These are phyloP conservation scores for Microchrysa polita DNA, from an alignment of 2,888 invertebrate species.

Conservation along the genomic window DNA sequence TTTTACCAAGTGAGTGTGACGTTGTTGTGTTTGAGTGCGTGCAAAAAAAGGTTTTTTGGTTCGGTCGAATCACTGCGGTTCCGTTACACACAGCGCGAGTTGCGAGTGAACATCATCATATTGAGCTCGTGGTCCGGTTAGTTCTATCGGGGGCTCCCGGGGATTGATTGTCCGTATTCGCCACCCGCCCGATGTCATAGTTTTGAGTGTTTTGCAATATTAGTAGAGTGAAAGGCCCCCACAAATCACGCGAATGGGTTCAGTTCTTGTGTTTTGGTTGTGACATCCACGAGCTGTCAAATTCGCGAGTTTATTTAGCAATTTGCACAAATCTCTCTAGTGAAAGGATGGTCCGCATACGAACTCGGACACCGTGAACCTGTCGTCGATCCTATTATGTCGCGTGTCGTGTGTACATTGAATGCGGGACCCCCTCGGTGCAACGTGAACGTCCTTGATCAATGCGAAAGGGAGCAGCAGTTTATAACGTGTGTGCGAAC, in stretches of 20 bases:
- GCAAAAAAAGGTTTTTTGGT: neutral
- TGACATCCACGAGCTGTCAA: slow-evolving; percentile 49
- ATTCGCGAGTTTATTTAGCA: slow-evolving; percentile 31
- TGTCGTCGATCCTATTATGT: neutral
- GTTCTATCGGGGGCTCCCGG: neutral
- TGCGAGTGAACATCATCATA: neutral
- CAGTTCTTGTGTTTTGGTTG: slow-evolving; percentile 46
- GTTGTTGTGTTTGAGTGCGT: slow-evolving; percentile 40
- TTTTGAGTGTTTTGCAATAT: slow-evolving; percentile 29
- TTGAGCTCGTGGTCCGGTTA: slow-evolving; percentile 9
- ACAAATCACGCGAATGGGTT: slow-evolving; percentile 23
- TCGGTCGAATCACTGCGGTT: slow-evolving; percentile 5
- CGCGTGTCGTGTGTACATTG: neutral
- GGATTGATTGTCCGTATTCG: slow-evolving; percentile 8
- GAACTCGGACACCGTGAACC: neutral
- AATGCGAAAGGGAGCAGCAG: neutral
- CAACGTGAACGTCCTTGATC: neutral
- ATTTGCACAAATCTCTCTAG: slow-evolving; percentile 2
- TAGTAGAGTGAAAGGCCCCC: slow-evolving; percentile 39
- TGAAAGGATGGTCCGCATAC: neutral
- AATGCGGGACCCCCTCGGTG: neutral
- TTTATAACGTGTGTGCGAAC: neutral
- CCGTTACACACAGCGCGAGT: neutral
- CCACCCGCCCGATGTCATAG: slow-evolving; percentile 23
- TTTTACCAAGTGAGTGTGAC: neutral